Base-by-base conservation (phyloP, 1,140 invertebrate species). In the Acromyrmex heyeri region DNA sequence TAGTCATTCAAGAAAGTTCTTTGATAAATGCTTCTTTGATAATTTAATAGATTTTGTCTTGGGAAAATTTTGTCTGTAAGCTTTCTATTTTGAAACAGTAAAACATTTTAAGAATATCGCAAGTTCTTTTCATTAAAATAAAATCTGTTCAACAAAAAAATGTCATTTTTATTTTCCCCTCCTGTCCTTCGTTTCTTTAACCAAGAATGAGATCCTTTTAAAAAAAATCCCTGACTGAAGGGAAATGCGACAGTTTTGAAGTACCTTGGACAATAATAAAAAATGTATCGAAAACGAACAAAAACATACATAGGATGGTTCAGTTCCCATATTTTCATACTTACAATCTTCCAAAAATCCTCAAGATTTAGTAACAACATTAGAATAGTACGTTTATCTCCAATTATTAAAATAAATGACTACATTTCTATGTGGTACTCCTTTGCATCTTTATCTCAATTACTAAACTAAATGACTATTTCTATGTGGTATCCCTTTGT, bases 241-340 rank as follows among this genome's bases (percentile, higher is more conserved):
- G 7, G 30, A 75, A 75, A n/a, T 75, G 55, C 34, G 55, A 75
- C 53, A 38, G 6, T 21, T 57, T 34, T 38, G 24, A 10, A 73
- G 24, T 18, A 34, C 50, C 50, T 59, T 59, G 4, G 4, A 0
- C 1, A 34, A 34, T 55, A 72, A 72, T 55, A 59, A 59, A 73
- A 59, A 73, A 44, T 30, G 30, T 6, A 73, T 55, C 16, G 4
- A 0, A 57, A 73, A 38, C 24, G 27, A 57, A 57, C 16, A 34
- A 12, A 34, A 2, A 2, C 8, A 8, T 34, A 73, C 30, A 16
- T 3, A 72, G n/a, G 30, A 38, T 21, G 53, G n/a, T 73, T 73
- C 70, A 55, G 70, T 38, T 67, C 10, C 18, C 18, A 14, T 67
- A 21, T 44, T 44, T 48, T 69, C 2, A 50, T 50, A 73, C 5